Evolutionary conservation across 2,113 vertebrate genomes (phyloP), one percentile per base, ranked within the genome.

Genomic region (Eclectus roratus): DNA sequence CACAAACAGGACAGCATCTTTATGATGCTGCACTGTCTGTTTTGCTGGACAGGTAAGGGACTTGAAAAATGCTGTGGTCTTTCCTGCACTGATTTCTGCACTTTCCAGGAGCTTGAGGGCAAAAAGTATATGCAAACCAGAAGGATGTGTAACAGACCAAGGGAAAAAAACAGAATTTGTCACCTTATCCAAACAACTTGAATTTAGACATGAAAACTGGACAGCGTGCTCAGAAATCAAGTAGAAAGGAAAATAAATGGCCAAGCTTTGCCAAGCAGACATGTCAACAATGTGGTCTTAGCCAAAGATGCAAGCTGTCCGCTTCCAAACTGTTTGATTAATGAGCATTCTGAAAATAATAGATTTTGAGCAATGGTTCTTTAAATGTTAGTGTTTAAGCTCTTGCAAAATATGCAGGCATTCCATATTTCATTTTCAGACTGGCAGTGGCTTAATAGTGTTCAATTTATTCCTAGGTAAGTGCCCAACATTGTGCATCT

Each of bases 321-420:
- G 15, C 64, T 93, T 61, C 52, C 69, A 84, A 78, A 80, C 50
- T 56, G 24, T 66, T 94, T 94, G 93, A 96, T 95, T 95, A 92
- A 94, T 93, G 92, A 94, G 19, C 69, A 56, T 76, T 71, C 61
- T 60, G 80, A 84, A 96, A 96, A 93, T 65, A 86, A 93, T 65
- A 76, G 77, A 56, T 89, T 91, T 83, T 92, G 80, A 94, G 65
- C 29, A 50, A 56, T 33, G 77, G 20, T 55, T 74, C 52, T 86
- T 71, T 56, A 70, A 58, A 93, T 86, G 43, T 65, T 88, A 50
- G 49, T 52, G 66, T 64, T 82, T 77, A 66, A 76, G 55, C 55
- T 84, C 95, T 89, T 86, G 31, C 44, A 91, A 92, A 92, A 92
- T 78, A 85, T 58, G 27, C 55, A 86, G 56, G 15, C n/a, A 84